phyloP scores from a whole-genome alignment of 1,140 invertebrate genomes.

The Cataglyphis hispanica region DNA sequence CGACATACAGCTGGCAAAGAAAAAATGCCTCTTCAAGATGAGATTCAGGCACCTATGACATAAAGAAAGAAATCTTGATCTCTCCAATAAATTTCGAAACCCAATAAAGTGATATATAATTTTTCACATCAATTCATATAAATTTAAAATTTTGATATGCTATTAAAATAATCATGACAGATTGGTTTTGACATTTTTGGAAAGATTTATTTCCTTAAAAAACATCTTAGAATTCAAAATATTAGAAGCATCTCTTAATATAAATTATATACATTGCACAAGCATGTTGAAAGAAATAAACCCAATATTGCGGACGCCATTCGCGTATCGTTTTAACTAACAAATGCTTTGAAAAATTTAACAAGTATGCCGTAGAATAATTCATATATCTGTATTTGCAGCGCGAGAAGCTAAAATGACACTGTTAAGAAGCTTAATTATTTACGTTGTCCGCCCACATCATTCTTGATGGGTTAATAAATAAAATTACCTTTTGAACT shows the following conservation, averaged over 20 bases:
- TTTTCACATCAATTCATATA: background rate
- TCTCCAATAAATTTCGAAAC: constrained; percentile 8
- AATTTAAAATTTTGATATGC: background rate
- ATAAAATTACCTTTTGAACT: no score
- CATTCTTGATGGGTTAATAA: background rate
- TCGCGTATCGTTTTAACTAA: background rate
- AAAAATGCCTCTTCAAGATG: constrained; percentile 29
- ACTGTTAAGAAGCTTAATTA: constrained; percentile 2
- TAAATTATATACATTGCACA: background rate
- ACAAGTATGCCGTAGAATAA: background rate
- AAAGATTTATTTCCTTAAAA: background rate
- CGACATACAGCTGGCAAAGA: constrained; percentile 13
- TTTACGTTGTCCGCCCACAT: background rate
- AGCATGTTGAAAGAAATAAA: background rate
- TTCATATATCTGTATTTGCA: background rate
- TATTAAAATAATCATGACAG: background rate
- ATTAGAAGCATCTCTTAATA: background rate
- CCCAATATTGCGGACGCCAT: background rate
- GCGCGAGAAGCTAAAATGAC: background rate
- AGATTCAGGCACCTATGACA: background rate
- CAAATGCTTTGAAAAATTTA: background rate
- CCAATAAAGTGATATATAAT: background rate
- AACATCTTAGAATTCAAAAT: background rate
- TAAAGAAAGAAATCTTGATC: background rate
- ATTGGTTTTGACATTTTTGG: background rate